Evolutionary conservation across 2,888 invertebrate genomes (phyloP), one percentile per base, ranked within the genome.

Genomic region (Ormyrus pomaceus): DNA sequence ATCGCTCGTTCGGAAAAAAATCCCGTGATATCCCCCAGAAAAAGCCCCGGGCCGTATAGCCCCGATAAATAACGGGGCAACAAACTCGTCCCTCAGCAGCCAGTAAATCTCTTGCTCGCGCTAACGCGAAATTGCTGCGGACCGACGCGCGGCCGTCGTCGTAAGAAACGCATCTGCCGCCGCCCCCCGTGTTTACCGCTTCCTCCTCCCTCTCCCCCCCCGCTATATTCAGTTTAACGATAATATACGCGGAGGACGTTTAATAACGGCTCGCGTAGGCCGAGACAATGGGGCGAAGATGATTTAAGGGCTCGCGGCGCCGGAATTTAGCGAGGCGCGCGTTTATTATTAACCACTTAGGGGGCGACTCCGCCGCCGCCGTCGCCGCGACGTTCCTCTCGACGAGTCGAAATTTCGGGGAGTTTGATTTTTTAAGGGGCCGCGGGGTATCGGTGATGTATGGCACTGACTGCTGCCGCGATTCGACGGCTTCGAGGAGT

Each of bases 161-260:
- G 34, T 71, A 71, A 71, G 61, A 71, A 71, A 51, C 7, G 13
- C 51, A 6, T 9, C 51, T 13, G 13, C 19, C 51, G 2, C 10
- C 13, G 8, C 2, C n/a, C 45, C 48, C n/a, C 64, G 45, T 77
- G 56, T 71, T 70, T 76, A 76, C 62, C 48, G 55, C 50, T 50
- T 50, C 64, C 53, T 58, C 59, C 48, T 5, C 9, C 48, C 64
- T 53, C 48, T 0, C 9, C 59, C 53, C 48, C 4, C 9, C 13
- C 8, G 45, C 7, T 71, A 61, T 61, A 71, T 71, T 77, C 64
- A 51, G 50, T 79, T 72, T 78, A 78, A 79, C 79, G 74, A 79
- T 79, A 79, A 79, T 79, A 75, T 79, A 79, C 75, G 79, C 79
- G 56, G 19, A 62, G 70, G 66, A 75, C 70, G 70, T 79, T 79